Percentiles rank a stretch among this genome's conserved stretches.
Conservation (phyloP, 2,888 invertebrate genomes). For the Drosophila phalerata region DNA sequence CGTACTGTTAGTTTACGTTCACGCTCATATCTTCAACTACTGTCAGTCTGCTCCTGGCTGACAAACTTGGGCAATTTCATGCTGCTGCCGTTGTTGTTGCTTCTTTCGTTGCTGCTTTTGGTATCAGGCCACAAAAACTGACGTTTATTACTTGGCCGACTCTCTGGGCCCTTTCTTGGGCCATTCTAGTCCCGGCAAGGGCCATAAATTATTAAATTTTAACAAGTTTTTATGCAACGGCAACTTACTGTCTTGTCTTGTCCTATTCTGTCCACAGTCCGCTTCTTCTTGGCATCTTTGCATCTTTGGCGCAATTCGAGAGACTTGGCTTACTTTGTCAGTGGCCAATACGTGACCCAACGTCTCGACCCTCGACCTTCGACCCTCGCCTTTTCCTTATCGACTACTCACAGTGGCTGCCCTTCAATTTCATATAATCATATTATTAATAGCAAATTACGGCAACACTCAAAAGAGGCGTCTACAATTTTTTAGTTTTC, state of each 20-base stretch:
- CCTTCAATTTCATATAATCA: conserved; percentile 51
- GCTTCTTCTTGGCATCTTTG: conserved; percentile 30
- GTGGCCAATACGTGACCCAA: conserved; percentile 66
- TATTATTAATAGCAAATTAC: conserved; percentile 61
- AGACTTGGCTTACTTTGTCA: conserved; percentile 61
- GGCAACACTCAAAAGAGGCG: neutral
- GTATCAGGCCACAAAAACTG: conserved; percentile 62
- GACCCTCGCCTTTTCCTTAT: conserved; percentile 4
- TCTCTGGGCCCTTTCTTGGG: conserved; percentile 8
- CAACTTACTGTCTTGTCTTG: conserved; percentile 57
- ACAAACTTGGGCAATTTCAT: conserved; percentile 74
- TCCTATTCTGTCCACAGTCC: conserved; percentile 20
- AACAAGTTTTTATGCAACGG: conserved; percentile 77
- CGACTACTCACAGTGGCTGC: neutral
- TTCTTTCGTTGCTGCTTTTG: neutral
- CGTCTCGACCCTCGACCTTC: too few relatives aligned
- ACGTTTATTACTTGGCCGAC: conserved; percentile 72
- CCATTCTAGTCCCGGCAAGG: conserved; percentile 49
- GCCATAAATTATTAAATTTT: conserved; percentile 82
- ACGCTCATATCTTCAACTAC: conserved; percentile 43
- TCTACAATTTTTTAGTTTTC: conserved; percentile 3
- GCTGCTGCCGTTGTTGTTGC: conserved; percentile 26
- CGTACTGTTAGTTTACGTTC: conserved; percentile 29
- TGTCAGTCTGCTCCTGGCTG: conserved; percentile 57
- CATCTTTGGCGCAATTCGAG: conserved; percentile 22